Conservation (phyloP, 2,888 invertebrate species). For the Capitulum mitella region DNA sequence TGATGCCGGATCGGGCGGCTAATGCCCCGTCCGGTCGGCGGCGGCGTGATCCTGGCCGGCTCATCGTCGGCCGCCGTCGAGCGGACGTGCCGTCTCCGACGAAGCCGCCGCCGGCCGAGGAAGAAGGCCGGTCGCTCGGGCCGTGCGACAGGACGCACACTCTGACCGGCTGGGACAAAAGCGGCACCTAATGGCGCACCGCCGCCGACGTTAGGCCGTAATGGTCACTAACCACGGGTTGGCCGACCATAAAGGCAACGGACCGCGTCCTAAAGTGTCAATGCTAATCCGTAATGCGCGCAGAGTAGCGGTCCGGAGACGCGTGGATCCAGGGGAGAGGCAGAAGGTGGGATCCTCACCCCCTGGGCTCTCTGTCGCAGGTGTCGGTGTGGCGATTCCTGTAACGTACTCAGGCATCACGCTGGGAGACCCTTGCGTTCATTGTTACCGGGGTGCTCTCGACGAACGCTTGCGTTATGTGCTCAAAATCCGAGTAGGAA, state of each 20-base stretch:
- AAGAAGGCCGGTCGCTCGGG: too few relatives aligned
- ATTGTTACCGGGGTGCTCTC: too few relatives aligned
- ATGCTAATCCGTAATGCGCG: background rate
- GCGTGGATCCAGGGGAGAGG: background rate
- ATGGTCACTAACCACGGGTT: slow-evolving; percentile 7
- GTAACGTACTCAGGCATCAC: background rate
- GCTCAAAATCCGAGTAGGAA: too few relatives aligned
- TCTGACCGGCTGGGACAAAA: background rate
- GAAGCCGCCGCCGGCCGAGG: too few relatives aligned
- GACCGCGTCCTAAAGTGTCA: background rate
- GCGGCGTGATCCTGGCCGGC: too few relatives aligned
- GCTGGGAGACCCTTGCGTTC: too few relatives aligned
- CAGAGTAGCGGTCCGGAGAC: slow-evolving; percentile 26
- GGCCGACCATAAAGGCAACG: background rate
- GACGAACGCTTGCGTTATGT: too few relatives aligned
- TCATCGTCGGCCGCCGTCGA: too few relatives aligned
- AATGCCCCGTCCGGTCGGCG: too few relatives aligned
- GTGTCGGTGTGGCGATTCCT: background rate
- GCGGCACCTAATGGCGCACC: background rate
- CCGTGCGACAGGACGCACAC: background rate
- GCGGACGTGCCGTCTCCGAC: too few relatives aligned
- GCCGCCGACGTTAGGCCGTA: background rate
- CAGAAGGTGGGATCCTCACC: background rate
- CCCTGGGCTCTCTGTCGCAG: background rate
- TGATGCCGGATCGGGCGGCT: too few relatives aligned